A percentile compares a stretch with the other conserved stretches of the same genome.
Evolutionary conservation across 2,113 vertebrate genomes (phyloP).

Genomic region (Eurypyga helias): DNA sequence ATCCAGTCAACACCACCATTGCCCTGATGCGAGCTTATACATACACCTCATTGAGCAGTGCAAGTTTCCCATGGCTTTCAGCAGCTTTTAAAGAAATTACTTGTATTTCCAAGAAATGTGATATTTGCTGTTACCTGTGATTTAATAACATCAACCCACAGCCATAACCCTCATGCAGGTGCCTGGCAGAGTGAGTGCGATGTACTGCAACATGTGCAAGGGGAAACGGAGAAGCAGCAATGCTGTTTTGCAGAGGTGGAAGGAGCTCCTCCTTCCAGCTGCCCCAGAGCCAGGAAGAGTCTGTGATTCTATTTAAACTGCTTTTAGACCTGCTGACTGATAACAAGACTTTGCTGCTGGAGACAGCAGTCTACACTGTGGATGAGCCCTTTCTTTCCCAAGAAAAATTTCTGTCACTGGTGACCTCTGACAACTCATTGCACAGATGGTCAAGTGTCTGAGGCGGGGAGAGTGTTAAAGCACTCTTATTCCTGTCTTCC

Average conservation of each 20-base stretch:
- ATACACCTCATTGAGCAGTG: background rate
- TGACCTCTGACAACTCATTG: background rate
- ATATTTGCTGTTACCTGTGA: background rate
- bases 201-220: accelerated
- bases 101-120: background rate
- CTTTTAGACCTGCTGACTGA: background rate
- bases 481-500: background rate
- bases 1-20: background rate
- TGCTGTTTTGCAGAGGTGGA: background rate
- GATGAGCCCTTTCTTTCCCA: background rate
- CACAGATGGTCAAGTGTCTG: background rate
- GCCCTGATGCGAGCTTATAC: background rate
- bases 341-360: background rate
- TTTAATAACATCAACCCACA: background rate
- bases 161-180: background rate
- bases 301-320: background rate
- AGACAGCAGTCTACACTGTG: background rate
- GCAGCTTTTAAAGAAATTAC: background rate
- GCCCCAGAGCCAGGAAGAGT: background rate
- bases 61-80: background rate
- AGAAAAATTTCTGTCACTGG: background rate
- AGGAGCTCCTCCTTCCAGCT: background rate
- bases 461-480: background rate
- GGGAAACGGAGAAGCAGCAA: background rate
- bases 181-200: accelerated